Percentiles rank a stretch among this genome's conserved stretches.
These are phyloP conservation scores for Ceratothoa steindachneri DNA, from an alignment of 2,888 invertebrate genomes.

Conservation along the genomic window DNA sequence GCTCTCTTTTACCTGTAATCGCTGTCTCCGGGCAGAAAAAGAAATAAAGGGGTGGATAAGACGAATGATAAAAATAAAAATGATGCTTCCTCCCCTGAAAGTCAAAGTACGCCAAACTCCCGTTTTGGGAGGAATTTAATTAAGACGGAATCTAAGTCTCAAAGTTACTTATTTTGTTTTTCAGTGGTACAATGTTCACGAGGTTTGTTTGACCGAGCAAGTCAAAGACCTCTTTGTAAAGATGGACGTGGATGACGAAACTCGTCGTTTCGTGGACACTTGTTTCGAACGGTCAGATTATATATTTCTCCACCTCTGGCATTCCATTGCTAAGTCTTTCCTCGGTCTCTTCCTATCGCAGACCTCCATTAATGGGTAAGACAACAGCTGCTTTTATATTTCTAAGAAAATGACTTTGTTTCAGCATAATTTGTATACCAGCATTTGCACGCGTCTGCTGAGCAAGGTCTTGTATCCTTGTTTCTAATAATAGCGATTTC, in stretches of 20 bases:
- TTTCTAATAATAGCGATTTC: too few species aligned
- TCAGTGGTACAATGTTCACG: conserved; percentile 41
- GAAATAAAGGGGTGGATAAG: neutral
- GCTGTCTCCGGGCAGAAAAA: neutral
- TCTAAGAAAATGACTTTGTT: too few species aligned
- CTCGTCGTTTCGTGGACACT: conserved; percentile 66
- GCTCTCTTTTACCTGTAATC: neutral
- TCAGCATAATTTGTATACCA: too few species aligned
- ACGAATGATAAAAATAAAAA: neutral
- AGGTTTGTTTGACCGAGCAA: conserved; percentile 20
- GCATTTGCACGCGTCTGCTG: too few species aligned
- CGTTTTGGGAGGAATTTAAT: too few species aligned
- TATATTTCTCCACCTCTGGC: conserved; percentile 84
- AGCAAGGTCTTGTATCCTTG: too few species aligned
- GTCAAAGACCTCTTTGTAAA: conserved; percentile 47
- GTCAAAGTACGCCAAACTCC: too few species aligned
- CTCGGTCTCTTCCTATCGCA: conserved; percentile 43
- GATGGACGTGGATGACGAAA: conserved; percentile 64
- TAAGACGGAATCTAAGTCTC: too few species aligned
- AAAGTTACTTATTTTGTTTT: neutral
- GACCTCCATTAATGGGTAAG: conserved; percentile 45
- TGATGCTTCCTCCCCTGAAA: too few species aligned
- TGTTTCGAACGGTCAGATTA: conserved; percentile 77
- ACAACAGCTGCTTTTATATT: neutral
- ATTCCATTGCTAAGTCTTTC: conserved; percentile 67